Conservation (phyloP, 2,888 invertebrate genomes). For the Anagyrus pseudococci region DNA sequence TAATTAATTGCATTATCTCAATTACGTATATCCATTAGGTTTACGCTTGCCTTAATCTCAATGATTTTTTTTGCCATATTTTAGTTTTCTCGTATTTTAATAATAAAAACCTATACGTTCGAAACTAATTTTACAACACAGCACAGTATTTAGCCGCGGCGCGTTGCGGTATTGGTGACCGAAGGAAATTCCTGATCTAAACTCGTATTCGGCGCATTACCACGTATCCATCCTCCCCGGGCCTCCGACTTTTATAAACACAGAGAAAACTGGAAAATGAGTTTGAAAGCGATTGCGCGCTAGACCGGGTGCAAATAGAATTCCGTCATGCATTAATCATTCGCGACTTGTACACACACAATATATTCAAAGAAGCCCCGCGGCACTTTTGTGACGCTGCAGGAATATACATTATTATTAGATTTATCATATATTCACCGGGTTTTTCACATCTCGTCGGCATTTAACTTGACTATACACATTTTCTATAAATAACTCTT, state of each 20-base stretch:
- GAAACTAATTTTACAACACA: constrained; percentile 61
- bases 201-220: constrained; percentile 1
- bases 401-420: constrained; percentile 9
- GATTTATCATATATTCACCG: constrained; percentile 33
- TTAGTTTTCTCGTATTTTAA: constrained; percentile 9
- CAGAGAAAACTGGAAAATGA: constrained; percentile 3
- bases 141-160: constrained; percentile 59
- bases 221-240: constrained; percentile 4
- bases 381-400: constrained; percentile 36
- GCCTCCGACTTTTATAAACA: constrained; percentile 14
- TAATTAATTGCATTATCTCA: constrained; percentile 51
- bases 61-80: no score
- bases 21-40: constrained; percentile 57
- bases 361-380: constrained; percentile 34
- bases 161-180: constrained; percentile 43
- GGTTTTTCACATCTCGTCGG: constrained; percentile 3
- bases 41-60: neutral
- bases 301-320: constrained; percentile 14
- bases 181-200: constrained; percentile 8
- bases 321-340: constrained; percentile 13
- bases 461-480: constrained; percentile 7
- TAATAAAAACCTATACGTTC: constrained; percentile 55
- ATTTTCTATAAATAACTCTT: constrained; percentile 9
- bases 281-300: constrained; percentile 13
- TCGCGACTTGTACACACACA: constrained; percentile 17